phyloP scores from a whole-genome alignment of 2,888 invertebrate species.

The Euzophera pinguis region DNA sequence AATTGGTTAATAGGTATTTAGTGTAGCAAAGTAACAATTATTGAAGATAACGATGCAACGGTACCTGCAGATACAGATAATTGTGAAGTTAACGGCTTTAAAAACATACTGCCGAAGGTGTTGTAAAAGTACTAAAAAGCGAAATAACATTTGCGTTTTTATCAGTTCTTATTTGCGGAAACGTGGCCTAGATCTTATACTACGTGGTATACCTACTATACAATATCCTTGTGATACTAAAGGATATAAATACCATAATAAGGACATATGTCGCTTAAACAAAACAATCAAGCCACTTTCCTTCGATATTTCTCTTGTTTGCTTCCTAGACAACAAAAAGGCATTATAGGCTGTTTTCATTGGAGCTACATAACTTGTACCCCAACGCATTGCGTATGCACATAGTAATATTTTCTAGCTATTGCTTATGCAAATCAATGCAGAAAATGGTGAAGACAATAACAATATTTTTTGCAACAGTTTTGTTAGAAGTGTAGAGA shows the following conservation, averaged over 20 bases:
- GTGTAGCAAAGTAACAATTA: background rate
- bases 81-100: constrained; percentile 12
- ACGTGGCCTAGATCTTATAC: constrained; percentile 60
- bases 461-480: background rate
- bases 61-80: constrained; percentile 3
- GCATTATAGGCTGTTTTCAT: background rate
- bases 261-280: constrained; percentile 5
- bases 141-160: constrained; percentile 56
- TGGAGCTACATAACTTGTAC: background rate
- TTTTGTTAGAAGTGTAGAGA: background rate
- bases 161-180: constrained; percentile 61
- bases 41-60: background rate
- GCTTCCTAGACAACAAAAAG: background rate
- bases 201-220: constrained; percentile 31
- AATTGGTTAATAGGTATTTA: constrained; percentile 13
- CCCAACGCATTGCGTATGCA: constrained; percentile 13
- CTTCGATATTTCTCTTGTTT: constrained; percentile 19
- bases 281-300: constrained; percentile 16
- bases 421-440: background rate
- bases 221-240: constrained; percentile 15
- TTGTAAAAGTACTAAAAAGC: constrained; percentile 21
- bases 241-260: no score
- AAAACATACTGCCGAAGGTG: constrained; percentile 16
- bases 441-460: background rate
- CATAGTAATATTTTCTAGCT: constrained; percentile 14